Percentiles rank a stretch among this genome's conserved stretches.
These are phyloP conservation scores for Salvelinus namaycush DNA, from an alignment of 2,113 vertebrate genomes.

Conservation along the genomic window DNA sequence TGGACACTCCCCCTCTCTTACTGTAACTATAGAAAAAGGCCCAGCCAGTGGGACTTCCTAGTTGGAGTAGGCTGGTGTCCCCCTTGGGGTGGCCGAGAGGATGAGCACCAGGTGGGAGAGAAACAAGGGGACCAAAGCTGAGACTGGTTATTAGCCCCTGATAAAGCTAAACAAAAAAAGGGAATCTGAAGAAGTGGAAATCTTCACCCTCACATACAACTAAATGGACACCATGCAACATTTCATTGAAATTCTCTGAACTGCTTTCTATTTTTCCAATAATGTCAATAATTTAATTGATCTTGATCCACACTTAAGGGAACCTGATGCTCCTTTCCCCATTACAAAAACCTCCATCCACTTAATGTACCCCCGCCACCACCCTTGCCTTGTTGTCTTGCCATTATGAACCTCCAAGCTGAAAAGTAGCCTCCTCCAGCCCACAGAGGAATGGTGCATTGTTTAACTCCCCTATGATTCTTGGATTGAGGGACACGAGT, in stretches of 20 bases:
- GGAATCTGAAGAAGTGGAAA: slow-evolving; percentile 30
- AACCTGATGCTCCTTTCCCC: not conserved
- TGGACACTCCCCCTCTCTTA: not conserved
- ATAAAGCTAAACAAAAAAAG: slow-evolving; percentile 15
- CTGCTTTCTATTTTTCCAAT: not conserved
- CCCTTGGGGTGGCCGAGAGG: not conserved
- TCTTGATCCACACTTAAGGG: not conserved
- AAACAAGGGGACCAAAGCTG: slow-evolving; percentile 16
- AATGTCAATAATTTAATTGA: not conserved
- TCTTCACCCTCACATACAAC: not conserved
- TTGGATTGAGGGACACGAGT: slow-evolving; percentile 13
- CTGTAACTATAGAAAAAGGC: not conserved
- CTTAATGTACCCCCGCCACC: not conserved
- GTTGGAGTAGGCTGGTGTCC: not conserved
- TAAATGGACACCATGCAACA: not conserved
- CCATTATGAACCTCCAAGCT: not conserved
- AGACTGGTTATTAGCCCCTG: slow-evolving; percentile 13
- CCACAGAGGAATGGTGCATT: slow-evolving; percentile 22
- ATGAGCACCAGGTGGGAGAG: not conserved
- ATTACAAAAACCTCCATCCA: not conserved
- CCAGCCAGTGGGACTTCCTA: not conserved
- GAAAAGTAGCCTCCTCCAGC: not conserved
- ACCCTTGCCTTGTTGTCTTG: not conserved
- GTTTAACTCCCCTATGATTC: slow-evolving; percentile 19
- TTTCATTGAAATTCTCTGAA: not conserved